Conservation (phyloP, 2,888 invertebrate genomes). For the Beris morrisii region DNA sequence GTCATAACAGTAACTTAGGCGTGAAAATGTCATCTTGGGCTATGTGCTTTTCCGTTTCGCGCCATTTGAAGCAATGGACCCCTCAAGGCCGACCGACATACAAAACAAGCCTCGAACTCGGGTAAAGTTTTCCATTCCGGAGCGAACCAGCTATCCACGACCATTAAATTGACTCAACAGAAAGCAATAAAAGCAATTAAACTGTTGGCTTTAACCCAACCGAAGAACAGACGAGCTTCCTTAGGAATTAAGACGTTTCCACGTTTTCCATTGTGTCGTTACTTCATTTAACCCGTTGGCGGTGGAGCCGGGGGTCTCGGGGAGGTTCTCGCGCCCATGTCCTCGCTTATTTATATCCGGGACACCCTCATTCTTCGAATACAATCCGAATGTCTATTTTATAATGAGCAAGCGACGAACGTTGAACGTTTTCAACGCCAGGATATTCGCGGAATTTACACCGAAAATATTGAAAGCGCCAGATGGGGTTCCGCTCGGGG, state of each 20-base stretch:
- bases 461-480: slow-evolving; percentile 14
- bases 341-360: slow-evolving; percentile 35
- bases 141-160: slow-evolving; percentile 15
- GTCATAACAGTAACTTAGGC: slow-evolving; percentile 37
- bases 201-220: slow-evolving; percentile 36
- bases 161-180: slow-evolving; percentile 37
- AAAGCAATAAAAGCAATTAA: slow-evolving; percentile 40
- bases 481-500: background rate
- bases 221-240: slow-evolving; percentile 30
- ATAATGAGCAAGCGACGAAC: slow-evolving; percentile 25
- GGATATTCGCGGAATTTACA: slow-evolving; percentile 24
- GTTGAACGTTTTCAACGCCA: slow-evolving; percentile 15
- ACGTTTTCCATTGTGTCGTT: slow-evolving; percentile 28
- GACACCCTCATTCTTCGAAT: slow-evolving; percentile 31
- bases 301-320: background rate
- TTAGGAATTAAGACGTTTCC: slow-evolving; percentile 35
- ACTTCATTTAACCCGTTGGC: slow-evolving; percentile 27
- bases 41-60: slow-evolving; percentile 10
- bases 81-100: slow-evolving; percentile 15
- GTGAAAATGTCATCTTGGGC: slow-evolving; percentile 34
- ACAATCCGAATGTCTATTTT: slow-evolving; percentile 14
- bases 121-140: slow-evolving; percentile 1
- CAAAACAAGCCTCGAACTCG: slow-evolving; percentile 6
- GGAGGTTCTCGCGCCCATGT: slow-evolving; percentile 6
- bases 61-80: slow-evolving; percentile 27